phyloP scores from a whole-genome alignment of 2,797 vertebrate genomes.

The Percopsis omiscomaycus region DNA sequence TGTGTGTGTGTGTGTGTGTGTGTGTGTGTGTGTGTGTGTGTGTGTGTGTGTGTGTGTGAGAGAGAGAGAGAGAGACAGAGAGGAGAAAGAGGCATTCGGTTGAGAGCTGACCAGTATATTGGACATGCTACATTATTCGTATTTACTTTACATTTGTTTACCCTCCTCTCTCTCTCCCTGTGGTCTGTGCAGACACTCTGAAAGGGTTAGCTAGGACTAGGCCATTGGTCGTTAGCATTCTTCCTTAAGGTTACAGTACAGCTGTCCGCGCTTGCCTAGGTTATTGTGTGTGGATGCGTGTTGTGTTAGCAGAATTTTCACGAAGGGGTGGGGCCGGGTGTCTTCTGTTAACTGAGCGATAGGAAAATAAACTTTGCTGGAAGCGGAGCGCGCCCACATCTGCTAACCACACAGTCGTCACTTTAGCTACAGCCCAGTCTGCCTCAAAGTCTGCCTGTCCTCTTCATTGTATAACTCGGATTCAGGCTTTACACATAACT shows the following conservation, averaged over 20 bases:
- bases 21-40: too few relatives aligned
- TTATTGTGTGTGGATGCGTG: conserved; percentile 1
- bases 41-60: too few relatives aligned
- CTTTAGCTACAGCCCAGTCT: conserved; percentile 29
- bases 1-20: too few relatives aligned
- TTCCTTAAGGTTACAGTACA: not conserved
- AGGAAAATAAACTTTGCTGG: conserved; percentile 39
- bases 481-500: conserved; percentile 38
- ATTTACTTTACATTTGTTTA: too few relatives aligned
- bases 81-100: not conserved
- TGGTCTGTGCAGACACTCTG: not conserved
- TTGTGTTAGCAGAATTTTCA: conserved; percentile 40
- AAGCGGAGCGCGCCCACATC: conserved; percentile 3
- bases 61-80: too few relatives aligned
- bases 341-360: conserved; percentile 12
- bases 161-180: not conserved
- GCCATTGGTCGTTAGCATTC: not conserved
- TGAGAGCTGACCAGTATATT: not conserved
- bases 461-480: conserved; percentile 36
- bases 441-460: conserved; percentile 35
- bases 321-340: conserved; percentile 12
- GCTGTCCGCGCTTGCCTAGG: not conserved
- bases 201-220: not conserved
- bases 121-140: not conserved
- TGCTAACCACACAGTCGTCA: conserved; percentile 4